These are phyloP conservation scores for Eilema griseolum DNA, from an alignment of 2,888 invertebrate species.

Conservation along the genomic window DNA sequence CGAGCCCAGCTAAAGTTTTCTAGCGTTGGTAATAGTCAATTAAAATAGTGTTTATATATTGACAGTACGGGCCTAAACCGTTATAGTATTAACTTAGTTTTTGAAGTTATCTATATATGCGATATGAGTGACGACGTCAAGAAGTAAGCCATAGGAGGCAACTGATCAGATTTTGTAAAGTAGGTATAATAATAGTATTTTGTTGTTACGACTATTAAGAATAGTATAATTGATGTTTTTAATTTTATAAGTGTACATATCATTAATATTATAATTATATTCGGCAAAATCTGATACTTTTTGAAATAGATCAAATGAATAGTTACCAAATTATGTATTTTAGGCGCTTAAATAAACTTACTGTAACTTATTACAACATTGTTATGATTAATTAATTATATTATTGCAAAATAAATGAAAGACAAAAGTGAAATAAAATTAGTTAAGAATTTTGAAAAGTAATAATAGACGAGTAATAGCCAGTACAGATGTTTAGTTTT, in stretches of 20 bases:
- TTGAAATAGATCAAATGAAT: conserved; percentile 26
- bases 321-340: conserved; percentile 26
- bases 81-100: conserved; percentile 43
- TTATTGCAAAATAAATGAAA: conserved; percentile 71
- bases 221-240: not conserved
- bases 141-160: conserved; percentile 16
- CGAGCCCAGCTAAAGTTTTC: conserved; percentile 86
- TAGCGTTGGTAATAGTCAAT: conserved; percentile 78
- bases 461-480: conserved; percentile 48
- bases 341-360: conserved; percentile 40
- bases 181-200: not conserved
- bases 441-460: conserved; percentile 61
- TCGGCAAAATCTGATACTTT: conserved; percentile 30
- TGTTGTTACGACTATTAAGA: not conserved
- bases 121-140: conserved; percentile 8
- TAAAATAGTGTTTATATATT: conserved; percentile 54
- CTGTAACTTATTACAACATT: conserved; percentile 38
- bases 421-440: conserved; percentile 84
- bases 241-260: conserved; percentile 38
- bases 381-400: conserved; percentile 45
- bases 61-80: conserved; percentile 64
- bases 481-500: conserved; percentile 46
- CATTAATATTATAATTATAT: conserved; percentile 20
- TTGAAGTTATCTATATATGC: conserved; percentile 25
- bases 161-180: conserved; percentile 34